Evolutionary conservation across 2,113 vertebrate species (phyloP).

Genomic region (Empidonax alnorum): DNA sequence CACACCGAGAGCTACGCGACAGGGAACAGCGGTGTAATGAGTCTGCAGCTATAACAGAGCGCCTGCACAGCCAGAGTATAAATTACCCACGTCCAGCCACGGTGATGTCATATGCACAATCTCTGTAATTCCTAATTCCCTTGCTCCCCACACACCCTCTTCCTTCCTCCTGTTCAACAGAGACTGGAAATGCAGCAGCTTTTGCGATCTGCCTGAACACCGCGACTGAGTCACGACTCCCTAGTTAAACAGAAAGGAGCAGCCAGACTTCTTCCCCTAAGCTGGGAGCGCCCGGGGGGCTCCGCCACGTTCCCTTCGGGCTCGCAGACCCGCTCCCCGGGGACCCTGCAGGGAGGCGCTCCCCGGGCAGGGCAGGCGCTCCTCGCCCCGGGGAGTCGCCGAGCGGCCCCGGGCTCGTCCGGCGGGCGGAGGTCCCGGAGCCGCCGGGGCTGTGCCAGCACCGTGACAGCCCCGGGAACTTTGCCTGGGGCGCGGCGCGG

Average conservation of each 20-base stretch:
- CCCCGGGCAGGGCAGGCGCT: too few species aligned
- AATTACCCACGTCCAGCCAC: not conserved
- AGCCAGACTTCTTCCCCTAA: not conserved
- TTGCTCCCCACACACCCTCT: constrained; percentile 44
- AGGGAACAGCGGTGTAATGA: not conserved
- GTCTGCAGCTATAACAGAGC: not conserved
- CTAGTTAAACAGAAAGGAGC: not conserved
- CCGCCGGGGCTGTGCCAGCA: not conserved
- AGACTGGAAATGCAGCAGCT: not conserved
- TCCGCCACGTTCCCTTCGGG: not conserved
- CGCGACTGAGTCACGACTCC: not conserved
- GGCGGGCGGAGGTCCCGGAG: not conserved
- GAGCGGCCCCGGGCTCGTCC: not conserved
- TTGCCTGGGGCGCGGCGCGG: not conserved
- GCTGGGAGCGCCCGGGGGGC: not conserved
- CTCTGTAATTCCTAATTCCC: constrained; percentile 12
- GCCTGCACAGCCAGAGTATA: not conserved
- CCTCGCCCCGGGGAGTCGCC: not conserved
- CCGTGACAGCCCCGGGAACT: not conserved
- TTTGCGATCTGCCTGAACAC: not conserved
- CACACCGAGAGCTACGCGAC: not conserved
- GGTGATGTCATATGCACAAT: constrained; percentile 21
- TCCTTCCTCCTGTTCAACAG: constrained; percentile 50
- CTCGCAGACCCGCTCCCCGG: not conserved
- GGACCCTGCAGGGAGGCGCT: too few species aligned